Evolutionary conservation across 2,888 invertebrate species (phyloP).

Genomic region (Antitype chi): DNA sequence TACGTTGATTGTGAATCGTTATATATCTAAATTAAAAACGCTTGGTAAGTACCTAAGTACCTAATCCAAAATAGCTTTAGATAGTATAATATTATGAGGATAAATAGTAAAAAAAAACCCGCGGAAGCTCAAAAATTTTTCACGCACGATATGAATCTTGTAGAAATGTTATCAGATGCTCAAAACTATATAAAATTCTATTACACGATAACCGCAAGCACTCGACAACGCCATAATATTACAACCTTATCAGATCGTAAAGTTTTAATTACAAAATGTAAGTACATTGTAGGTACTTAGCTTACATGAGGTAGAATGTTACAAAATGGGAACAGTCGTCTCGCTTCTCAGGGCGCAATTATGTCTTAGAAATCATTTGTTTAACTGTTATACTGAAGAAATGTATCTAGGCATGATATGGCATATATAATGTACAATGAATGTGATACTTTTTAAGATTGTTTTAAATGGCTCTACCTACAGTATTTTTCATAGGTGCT

Average conservation of each 20-base stretch:
- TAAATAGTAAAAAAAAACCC: background rate
- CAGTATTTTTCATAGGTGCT: no score
- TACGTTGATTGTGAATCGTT: no score
- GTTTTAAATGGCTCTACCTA: no score
- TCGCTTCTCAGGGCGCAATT: constrained; percentile 56
- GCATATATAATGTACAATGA: background rate
- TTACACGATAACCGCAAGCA: constrained; percentile 51
- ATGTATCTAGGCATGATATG: constrained; percentile 40
- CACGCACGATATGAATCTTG: constrained; percentile 53
- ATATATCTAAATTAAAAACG: background rate
- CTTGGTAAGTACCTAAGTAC: constrained; percentile 3
- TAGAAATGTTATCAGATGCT: constrained; percentile 57
- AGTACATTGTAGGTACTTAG: constrained; percentile 23
- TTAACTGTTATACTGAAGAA: constrained; percentile 40
- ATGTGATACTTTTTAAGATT: no score
- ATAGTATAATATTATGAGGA: background rate
- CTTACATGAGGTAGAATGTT: constrained; percentile 22
- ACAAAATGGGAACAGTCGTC: constrained; percentile 48
- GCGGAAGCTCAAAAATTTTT: constrained; percentile 41
- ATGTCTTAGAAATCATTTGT: constrained; percentile 38
- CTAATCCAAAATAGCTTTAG: background rate
- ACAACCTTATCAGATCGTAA: constrained; percentile 60
- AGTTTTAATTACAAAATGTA: constrained; percentile 65
- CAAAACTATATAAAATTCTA: constrained; percentile 57
- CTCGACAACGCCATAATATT: constrained; percentile 63